Evolutionary conservation across 2,888 invertebrate species (phyloP), one percentile per base, ranked within the genome.

Genomic region (Phortica magna): DNA sequence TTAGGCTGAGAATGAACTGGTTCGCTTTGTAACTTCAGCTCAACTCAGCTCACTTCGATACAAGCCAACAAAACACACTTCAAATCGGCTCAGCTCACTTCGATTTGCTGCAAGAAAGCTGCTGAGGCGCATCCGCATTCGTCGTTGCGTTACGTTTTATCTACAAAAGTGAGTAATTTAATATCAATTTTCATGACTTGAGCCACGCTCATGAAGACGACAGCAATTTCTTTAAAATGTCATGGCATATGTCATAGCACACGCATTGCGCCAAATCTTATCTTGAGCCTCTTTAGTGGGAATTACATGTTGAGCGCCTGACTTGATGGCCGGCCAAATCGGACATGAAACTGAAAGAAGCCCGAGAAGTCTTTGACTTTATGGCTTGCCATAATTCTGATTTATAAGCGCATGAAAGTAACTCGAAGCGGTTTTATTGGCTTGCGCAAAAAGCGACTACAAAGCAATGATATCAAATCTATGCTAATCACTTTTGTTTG

Each of bases 151-250:
- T 48, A 48, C 22, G 80, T 31, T 83, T 86, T 89, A 89, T 90
- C 89, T 87, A 87, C 79, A 83, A 85, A 86, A 84, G 85, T 83
- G 82, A 84, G 84, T 87, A 88, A 89, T 87, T 88, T 88, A 88
- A 89, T 89, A 87, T 84, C 86, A 85, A 85, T 87, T 85, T 85
- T 88, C 85, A 31, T 83, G 79, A 76, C 74, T 74, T 87, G 89
- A 86, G 83, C 88, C 80, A 79, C 53, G 43, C n/a, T 14, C 53
- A 67, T 22, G 65, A 59, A 64, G 57, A 64, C 71, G 64, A 65
- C 31, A 22, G 17, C 53, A 19, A 48, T 9, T 70, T 42, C 61
- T 64, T 61, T 55, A 42, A 61, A 73, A 71, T 70, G 72, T 6
- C 22, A 61, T 17, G 17, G 17, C 59, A 22, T 61, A 7, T 7